phyloP scores from a whole-genome alignment of 1,140 invertebrate species.

The Stegodyphus dumicola region DNA sequence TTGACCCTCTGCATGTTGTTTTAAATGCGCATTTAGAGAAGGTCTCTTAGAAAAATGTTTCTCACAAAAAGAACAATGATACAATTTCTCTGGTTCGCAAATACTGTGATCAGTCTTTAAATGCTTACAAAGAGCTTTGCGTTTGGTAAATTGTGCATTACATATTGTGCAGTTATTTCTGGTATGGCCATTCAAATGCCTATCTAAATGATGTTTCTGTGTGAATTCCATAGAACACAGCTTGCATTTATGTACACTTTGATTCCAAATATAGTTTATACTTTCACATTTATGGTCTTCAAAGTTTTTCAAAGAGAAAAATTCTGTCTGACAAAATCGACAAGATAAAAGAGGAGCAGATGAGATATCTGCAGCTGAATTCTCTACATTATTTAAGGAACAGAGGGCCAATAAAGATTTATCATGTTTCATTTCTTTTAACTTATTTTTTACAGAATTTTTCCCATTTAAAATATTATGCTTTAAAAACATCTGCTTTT shows the following conservation, averaged over 20 bases:
- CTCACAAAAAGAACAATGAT: constrained; percentile 53
- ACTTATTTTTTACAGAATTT: no score
- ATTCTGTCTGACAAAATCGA: constrained; percentile 28
- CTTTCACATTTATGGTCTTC: constrained; percentile 6
- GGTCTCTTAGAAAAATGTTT: constrained; percentile 57
- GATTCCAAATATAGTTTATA: background rate
- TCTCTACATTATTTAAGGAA: no score
- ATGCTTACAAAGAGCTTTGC: constrained; percentile 60
- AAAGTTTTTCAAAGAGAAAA: constrained; percentile 7
- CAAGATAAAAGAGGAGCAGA: constrained; percentile 17
- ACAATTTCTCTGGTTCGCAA: constrained; percentile 54
- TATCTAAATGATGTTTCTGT: constrained; percentile 37
- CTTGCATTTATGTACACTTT: constrained; percentile 26
- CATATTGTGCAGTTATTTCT: constrained; percentile 59
- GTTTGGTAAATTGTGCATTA: constrained; percentile 52
- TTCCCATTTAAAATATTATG: no score
- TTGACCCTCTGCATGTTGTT: constrained; percentile 64
- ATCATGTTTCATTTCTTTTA: no score
- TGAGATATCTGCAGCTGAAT: no score
- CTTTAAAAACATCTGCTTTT: no score
- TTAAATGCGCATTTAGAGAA: constrained; percentile 64
- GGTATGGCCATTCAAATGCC: constrained; percentile 47
- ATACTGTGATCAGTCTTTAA: constrained; percentile 54
- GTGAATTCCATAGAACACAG: constrained; percentile 40
- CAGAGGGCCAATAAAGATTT: no score